These are phyloP conservation scores for Melierax canorus DNA, from an alignment of 2,113 vertebrate species.

Conservation along the genomic window DNA sequence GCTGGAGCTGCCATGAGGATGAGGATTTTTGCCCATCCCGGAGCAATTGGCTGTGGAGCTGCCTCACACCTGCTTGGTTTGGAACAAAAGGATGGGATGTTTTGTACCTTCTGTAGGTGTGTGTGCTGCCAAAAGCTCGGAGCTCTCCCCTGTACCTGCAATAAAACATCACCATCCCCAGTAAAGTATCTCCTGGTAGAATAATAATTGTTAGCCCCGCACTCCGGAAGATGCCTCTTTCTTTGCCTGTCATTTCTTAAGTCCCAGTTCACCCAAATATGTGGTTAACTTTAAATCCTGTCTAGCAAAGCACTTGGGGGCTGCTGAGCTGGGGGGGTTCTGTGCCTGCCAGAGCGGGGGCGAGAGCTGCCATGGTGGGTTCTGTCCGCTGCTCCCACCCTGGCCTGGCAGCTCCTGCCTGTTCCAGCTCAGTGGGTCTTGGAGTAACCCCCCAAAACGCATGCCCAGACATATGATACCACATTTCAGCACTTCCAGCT, in stretches of 20 bases:
- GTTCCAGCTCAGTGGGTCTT: not conserved
- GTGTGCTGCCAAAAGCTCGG: not conserved
- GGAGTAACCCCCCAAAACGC: not conserved
- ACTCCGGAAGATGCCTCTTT: not conserved
- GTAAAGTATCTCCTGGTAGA: not conserved
- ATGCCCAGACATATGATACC: not conserved
- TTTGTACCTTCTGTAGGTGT: not conserved
- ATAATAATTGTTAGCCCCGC: not conserved
- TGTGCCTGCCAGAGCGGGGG: not conserved
- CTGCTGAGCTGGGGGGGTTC: not conserved
- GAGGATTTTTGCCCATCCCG: slow-evolving; percentile 20
- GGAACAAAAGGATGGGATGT: not conserved
- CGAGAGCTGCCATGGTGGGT: not conserved
- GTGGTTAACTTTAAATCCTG: not conserved
- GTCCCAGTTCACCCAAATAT: not conserved
- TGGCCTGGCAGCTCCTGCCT: not conserved
- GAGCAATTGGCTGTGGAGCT: slow-evolving; percentile 9
- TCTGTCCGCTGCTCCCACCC: not conserved
- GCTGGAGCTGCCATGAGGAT: slow-evolving; percentile 4
- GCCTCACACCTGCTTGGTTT: not conserved
- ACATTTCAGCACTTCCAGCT: not conserved
- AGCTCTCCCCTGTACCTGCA: not conserved
- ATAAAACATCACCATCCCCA: not conserved
- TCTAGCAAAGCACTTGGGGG: not conserved
- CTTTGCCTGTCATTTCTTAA: not conserved